phyloP scores from a whole-genome alignment of 2,888 invertebrate species.

The Cryptocephalus primarius region DNA sequence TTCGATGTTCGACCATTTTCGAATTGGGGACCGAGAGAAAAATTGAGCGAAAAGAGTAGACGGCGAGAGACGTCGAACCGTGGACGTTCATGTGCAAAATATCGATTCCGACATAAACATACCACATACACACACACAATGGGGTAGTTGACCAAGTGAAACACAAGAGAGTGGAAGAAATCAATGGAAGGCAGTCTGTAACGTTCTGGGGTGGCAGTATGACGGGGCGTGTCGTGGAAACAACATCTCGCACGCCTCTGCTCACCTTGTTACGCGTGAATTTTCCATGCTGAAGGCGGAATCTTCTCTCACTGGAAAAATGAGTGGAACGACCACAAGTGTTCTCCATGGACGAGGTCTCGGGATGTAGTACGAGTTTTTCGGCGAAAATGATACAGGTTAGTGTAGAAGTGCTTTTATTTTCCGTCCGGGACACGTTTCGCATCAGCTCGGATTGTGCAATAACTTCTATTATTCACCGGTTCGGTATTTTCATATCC shows the following conservation, averaged over 20 bases:
- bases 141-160: conserved; percentile 26
- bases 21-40: no score
- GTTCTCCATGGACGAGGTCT: conserved; percentile 4
- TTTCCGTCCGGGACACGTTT: no score
- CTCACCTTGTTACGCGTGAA: not conserved
- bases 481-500: no score
- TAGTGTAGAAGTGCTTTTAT: not conserved
- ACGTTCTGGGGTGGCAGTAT: conserved; percentile 24
- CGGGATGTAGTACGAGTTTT: conserved; percentile 7
- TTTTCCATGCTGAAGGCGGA: not conserved
- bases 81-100: conserved; percentile 10
- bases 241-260: conserved; percentile 17
- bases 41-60: no score
- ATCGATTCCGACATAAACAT: conserved; percentile 17
- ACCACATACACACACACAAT: conserved; percentile 13
- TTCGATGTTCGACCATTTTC: no score
- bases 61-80: not conserved
- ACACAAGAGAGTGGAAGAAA: conserved; percentile 17
- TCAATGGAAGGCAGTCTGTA: conserved; percentile 20
- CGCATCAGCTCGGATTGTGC: no score
- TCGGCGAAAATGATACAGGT: conserved; percentile 11
- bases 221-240: conserved; percentile 35
- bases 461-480: no score
- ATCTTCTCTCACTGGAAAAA: no score
- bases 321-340: not conserved